These are phyloP conservation scores for Drosophila suzukii DNA, from an alignment of 1,140 invertebrate species.

Conservation along the genomic window DNA sequence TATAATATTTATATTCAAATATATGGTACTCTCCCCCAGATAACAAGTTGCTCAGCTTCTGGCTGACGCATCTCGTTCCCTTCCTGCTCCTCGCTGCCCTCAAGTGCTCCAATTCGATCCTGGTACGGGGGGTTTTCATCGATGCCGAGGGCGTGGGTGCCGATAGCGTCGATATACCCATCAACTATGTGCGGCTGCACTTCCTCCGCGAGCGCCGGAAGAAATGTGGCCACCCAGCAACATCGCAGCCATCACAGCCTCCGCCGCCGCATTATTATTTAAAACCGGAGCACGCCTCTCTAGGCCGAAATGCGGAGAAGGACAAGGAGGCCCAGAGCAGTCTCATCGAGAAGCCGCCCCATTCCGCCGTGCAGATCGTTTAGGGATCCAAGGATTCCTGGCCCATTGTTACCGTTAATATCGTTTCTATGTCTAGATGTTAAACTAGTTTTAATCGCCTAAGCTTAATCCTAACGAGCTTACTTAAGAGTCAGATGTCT, in stretches of 20 bases:
- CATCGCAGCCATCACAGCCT: neutral
- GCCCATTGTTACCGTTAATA: conserved; percentile 30
- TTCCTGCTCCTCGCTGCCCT: conserved; percentile 90
- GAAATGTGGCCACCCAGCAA: conserved; percentile 71
- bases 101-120: conserved; percentile 93
- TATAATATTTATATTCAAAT: neutral
- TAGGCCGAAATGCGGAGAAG: conserved; percentile 56
- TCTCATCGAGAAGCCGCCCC: conserved; percentile 69
- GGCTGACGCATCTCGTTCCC: conserved; percentile 90
- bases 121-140: conserved; percentile 93
- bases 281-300: conserved; percentile 54
- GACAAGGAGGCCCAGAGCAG: conserved; percentile 75
- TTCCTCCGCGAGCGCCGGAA: conserved; percentile 88
- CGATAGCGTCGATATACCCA: conserved; percentile 92
- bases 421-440: conserved; percentile 50
- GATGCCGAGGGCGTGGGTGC: conserved; percentile 92
- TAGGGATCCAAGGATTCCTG: conserved; percentile 15
- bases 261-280: conserved; percentile 58
- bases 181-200: conserved; percentile 91
- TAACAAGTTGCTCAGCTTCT: conserved; percentile 89
- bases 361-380: conserved; percentile 58
- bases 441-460: conserved; percentile 65
- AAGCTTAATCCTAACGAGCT: conserved; percentile 65
- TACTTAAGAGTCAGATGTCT: conserved; percentile 64
- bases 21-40: conserved; percentile 84